Percentiles rank a stretch among this genome's conserved stretches.
phyloP scores from a whole-genome alignment of 2,888 invertebrate species.

The Machimus atricapillus region DNA sequence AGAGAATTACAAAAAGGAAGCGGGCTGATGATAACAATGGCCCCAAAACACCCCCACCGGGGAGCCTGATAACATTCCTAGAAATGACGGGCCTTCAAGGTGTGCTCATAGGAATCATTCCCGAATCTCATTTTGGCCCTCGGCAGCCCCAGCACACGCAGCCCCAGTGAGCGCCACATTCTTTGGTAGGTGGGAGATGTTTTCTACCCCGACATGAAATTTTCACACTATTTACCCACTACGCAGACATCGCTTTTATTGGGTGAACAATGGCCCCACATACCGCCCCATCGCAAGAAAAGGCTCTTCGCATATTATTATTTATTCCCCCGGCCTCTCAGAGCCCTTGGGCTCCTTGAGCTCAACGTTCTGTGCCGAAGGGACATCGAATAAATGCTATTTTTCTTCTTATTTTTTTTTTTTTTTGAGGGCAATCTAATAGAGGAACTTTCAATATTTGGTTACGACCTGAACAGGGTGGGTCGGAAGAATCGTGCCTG shows the following conservation, averaged over 20 bases:
- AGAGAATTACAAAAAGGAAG: not conserved
- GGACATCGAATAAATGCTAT: not conserved
- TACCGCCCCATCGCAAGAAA: not conserved
- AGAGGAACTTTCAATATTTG: not conserved
- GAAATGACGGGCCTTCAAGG: not conserved
- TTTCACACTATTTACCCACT: not conserved
- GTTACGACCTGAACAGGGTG: not conserved
- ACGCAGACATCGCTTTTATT: not conserved
- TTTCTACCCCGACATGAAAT: not conserved
- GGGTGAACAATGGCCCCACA: not conserved
- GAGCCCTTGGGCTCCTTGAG: not conserved
- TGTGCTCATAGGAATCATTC: not conserved
- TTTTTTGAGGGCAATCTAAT: not conserved
- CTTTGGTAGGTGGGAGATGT: not conserved
- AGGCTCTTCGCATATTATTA: not conserved
- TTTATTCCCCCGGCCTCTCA: not conserved
- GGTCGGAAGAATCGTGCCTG: not conserved
- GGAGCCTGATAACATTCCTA: not conserved
- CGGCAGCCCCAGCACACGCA: not conserved
- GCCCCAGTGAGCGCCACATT: not conserved
- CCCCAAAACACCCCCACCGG: not conserved
- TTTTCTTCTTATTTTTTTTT: not conserved
- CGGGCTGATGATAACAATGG: not conserved
- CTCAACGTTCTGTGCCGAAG: not conserved
- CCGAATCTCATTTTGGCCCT: not conserved